Percentiles rank a stretch among this genome's conserved stretches.
Evolutionary conservation across 2,113 vertebrate species (phyloP).

Genomic region (Trinectes maculatus): DNA sequence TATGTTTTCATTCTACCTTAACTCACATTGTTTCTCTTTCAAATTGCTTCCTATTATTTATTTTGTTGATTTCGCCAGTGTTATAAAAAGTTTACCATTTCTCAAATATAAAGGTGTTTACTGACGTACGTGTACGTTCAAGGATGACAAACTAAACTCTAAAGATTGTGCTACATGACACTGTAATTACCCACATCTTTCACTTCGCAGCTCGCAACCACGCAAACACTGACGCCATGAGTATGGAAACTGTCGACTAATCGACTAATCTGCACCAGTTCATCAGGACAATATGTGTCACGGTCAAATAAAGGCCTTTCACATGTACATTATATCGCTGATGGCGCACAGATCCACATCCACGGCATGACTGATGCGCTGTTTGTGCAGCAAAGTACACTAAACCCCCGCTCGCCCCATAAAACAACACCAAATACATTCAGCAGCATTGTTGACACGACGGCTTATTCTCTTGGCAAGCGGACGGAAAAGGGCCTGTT

Average conservation of each 20-base stretch:
- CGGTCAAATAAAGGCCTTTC: constrained; percentile 26
- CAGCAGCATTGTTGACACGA: constrained; percentile 70
- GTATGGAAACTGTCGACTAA: not conserved
- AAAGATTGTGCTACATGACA: not conserved
- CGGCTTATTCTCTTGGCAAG: constrained; percentile 79
- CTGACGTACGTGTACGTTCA: not conserved
- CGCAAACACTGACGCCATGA: constrained; percentile 10
- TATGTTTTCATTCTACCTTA: too few species aligned
- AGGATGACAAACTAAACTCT: not conserved
- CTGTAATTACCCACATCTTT: constrained; percentile 5
- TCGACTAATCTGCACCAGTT: constrained; percentile 3
- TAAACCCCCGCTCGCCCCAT: constrained; percentile 47
- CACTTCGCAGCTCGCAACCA: constrained; percentile 11
- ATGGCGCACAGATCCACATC: constrained; percentile 11
- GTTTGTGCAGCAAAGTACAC: constrained; percentile 52
- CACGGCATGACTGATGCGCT: constrained; percentile 47
- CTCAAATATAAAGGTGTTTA: not conserved
- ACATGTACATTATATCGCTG: constrained; percentile 8
- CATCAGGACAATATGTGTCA: constrained; percentile 19
- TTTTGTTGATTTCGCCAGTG: not conserved
- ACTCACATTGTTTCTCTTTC: too few species aligned
- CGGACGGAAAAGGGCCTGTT: constrained; percentile 80
- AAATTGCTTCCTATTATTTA: not conserved
- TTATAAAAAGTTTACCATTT: not conserved
- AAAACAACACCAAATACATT: constrained; percentile 69